Conservation (phyloP, 2,888 invertebrate species). For the Erebia ligea region DNA sequence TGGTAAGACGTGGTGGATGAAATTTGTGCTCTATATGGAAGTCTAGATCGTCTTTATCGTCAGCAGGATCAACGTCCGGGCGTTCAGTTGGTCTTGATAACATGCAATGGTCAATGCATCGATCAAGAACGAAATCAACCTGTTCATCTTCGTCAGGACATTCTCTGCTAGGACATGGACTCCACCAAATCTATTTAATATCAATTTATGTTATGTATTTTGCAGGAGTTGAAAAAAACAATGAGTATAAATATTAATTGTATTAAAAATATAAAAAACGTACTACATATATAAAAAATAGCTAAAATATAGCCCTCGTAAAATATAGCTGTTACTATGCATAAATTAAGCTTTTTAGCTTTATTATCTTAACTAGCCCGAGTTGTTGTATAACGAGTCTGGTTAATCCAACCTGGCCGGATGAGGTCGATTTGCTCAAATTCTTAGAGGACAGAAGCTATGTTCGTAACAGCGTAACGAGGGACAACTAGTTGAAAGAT, state of each 20-base stretch:
- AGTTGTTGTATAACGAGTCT: slow-evolving; percentile 67
- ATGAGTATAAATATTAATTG: background rate
- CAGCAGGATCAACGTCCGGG: slow-evolving; percentile 67
- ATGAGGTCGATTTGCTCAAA: slow-evolving; percentile 81
- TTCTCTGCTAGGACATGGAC: slow-evolving; percentile 90
- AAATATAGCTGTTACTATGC: slow-evolving; percentile 40
- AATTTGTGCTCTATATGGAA: slow-evolving; percentile 81
- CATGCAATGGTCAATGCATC: slow-evolving; percentile 89
- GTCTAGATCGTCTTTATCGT: slow-evolving; percentile 80
- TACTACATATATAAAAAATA: too few relatives aligned
- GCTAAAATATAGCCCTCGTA: too few relatives aligned
- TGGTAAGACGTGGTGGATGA: slow-evolving; percentile 67
- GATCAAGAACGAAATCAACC: slow-evolving; percentile 87
- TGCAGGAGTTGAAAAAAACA: background rate
- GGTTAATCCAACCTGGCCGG: slow-evolving; percentile 78
- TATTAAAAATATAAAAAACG: background rate
- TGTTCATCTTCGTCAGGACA: slow-evolving; percentile 90
- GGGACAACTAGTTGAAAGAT: slow-evolving; percentile 54
- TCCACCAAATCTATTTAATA: slow-evolving; percentile 88
- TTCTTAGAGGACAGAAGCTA: slow-evolving; percentile 71
- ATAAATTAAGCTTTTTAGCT: slow-evolving; percentile 73
- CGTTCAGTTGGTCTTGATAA: slow-evolving; percentile 74
- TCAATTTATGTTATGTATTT: background rate
- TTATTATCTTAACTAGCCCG: slow-evolving; percentile 76
- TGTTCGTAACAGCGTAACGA: slow-evolving; percentile 58